Conservation (phyloP, 2,113 vertebrate genomes). For the Noctilio leporinus region DNA sequence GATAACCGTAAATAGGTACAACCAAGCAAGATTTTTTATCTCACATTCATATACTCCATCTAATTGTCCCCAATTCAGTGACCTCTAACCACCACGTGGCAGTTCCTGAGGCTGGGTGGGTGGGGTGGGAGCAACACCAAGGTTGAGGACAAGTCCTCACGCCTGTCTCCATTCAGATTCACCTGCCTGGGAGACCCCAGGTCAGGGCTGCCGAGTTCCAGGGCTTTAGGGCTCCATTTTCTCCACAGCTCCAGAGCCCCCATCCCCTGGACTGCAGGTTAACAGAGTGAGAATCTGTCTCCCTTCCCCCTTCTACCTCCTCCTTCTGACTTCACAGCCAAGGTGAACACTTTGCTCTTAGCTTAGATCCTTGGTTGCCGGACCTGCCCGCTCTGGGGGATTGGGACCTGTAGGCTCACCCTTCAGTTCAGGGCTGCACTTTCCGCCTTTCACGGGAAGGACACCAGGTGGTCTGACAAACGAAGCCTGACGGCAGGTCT, state of each 20-base stretch:
- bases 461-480: neutral
- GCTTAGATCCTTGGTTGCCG: neutral
- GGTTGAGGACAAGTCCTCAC: neutral
- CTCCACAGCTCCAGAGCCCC: neutral
- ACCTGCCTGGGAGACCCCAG: neutral
- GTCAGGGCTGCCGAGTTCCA: neutral
- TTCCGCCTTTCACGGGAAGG: neutral
- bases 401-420: neutral
- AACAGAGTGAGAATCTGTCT: neutral
- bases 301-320: neutral
- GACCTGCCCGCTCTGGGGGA: neutral
- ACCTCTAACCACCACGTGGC: slow-evolving; percentile 57
- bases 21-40: slow-evolving; percentile 59
- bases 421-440: neutral
- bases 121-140: neutral
- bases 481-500: slow-evolving; percentile 11
- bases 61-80: slow-evolving; percentile 42
- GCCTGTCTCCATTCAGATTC: slow-evolving; percentile 18
- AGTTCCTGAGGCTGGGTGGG: neutral
- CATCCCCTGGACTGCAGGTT: neutral
- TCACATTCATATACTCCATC: slow-evolving; percentile 28
- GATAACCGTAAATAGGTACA: slow-evolving; percentile 73
- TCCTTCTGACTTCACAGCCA: neutral
- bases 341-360: neutral
- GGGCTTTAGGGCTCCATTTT: neutral